Evolutionary conservation across 2,797 vertebrate species (phyloP), one percentile per base, ranked within the genome.

Genomic region (Fistularia commersonii): DNA sequence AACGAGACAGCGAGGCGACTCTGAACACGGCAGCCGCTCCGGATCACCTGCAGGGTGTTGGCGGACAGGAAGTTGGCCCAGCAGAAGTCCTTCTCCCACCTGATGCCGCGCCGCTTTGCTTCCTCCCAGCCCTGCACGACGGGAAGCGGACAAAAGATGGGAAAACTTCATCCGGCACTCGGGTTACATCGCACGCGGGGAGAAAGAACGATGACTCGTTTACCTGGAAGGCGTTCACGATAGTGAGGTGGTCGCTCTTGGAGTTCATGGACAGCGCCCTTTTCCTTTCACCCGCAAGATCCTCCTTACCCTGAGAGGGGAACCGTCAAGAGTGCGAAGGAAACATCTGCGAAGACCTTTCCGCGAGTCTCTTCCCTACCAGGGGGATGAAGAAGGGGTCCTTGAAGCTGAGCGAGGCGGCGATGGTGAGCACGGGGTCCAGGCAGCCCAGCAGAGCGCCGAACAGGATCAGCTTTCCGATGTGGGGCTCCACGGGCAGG

Each of bases 381-480:
- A 99, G 68, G 8, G 97, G 97, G 60, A 99, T 97, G 81, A 96
- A 92, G 81, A 99, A 99, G 32, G 97, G 97, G 74, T 99, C 97
- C 89, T 97, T 99, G 89, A 99, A 99, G 89, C 97, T 97, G 78
- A 99, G 96, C 47, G 95, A 95, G 33, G 94, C 94, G 9, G 97
- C 97, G n/a, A 99, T 98, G 38, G 92, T 97, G 34, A 99, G 93
- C 0, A 97, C 92, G 0, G 97, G 97, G 78, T 98, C 93, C 58
- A 99, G 85, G 85, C 97, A 99, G 74, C 95, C 93, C 79, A 99
- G 81, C 36, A 99, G 82, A 39, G 97, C 95, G 57, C 97, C 97
- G 8, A 98, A 99, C 38, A 99, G 93, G 80, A 99, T 99, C 91
- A 99, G 94, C 69, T 99, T 99, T 31, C 97, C 96, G 0, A 97